Conservation (phyloP, 2,888 invertebrate species). For the Ormyrus labotus region DNA sequence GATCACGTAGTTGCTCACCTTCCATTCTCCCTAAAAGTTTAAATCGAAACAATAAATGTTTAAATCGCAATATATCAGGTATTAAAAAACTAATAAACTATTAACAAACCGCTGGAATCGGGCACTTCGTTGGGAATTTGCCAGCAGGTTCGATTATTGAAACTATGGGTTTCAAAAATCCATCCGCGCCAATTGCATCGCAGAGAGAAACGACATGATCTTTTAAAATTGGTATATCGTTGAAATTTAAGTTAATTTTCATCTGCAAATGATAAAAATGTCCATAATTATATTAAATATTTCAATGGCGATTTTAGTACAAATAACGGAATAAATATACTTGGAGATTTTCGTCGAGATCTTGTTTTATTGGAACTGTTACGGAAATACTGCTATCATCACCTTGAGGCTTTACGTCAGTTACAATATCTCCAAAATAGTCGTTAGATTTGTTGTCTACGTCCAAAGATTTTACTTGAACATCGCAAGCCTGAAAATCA, state of each 20-base stretch:
- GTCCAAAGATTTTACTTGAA: constrained; percentile 15
- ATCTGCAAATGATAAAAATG: neutral
- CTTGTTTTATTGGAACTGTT: constrained; percentile 20
- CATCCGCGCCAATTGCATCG: constrained; percentile 5
- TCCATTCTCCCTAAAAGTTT: constrained; percentile 29
- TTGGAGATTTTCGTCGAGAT: constrained; percentile 19
- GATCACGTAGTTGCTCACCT: constrained; percentile 21
- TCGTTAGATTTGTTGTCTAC: constrained; percentile 19
- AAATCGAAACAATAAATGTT: neutral
- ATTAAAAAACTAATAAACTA: neutral
- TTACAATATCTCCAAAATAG: constrained; percentile 26
- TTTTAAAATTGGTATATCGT: constrained; percentile 16
- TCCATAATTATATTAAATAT: neutral
- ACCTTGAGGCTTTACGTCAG: neutral
- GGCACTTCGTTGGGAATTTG: constrained; percentile 27
- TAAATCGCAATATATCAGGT: no score
- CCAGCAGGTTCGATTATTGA: constrained; percentile 17
- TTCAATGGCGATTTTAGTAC: neutral
- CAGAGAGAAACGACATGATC: constrained; percentile 14
- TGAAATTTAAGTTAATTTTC: constrained; percentile 16
- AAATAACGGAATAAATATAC: constrained; percentile 8
- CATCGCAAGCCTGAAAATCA: constrained; percentile 5
- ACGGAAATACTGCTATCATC: constrained; percentile 16
- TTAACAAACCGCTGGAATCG: constrained; percentile 33
- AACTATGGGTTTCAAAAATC: constrained; percentile 33